These are phyloP conservation scores for Malachius bipustulatus DNA, from an alignment of 2,888 invertebrate genomes.

Conservation along the genomic window DNA sequence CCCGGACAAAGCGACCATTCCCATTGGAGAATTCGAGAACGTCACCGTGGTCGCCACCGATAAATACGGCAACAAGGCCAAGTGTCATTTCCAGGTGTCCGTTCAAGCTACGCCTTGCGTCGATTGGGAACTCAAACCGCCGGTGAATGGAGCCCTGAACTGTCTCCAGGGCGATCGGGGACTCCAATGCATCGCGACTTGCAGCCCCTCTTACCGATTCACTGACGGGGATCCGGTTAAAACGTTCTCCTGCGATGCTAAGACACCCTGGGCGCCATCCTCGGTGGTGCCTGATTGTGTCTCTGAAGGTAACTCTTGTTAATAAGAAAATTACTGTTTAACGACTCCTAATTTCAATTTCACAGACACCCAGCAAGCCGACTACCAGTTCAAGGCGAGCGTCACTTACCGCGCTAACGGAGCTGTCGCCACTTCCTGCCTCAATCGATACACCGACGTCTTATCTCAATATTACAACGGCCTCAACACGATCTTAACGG, in stretches of 20 bases:
- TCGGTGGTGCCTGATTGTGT: conserved; percentile 92
- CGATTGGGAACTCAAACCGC: conserved; percentile 85
- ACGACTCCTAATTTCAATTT: conserved; percentile 14
- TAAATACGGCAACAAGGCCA: conserved; percentile 75
- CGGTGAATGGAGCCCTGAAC: conserved; percentile 78
- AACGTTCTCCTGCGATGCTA: conserved; percentile 72
- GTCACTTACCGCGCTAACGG: conserved; percentile 83
- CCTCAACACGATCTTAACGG: conserved; percentile 71
- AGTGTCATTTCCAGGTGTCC: conserved; percentile 83
- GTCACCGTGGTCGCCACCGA: conserved; percentile 84
- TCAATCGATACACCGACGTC: conserved; percentile 75
- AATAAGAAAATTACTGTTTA: not conserved
- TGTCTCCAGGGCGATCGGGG: conserved; percentile 75
- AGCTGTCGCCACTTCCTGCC: conserved; percentile 72
- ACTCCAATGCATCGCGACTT: conserved; percentile 79
- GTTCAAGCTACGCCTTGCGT: conserved; percentile 91
- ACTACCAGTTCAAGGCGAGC: conserved; percentile 79
- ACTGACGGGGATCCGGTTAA: conserved; percentile 83
- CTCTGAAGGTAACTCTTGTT: conserved; percentile 59
- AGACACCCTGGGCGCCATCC: conserved; percentile 73
- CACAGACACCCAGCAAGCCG: conserved; percentile 83
- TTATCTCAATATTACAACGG: conserved; percentile 68
- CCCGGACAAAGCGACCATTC: conserved; percentile 74
- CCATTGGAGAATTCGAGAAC: conserved; percentile 80
- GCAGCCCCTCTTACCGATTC: conserved; percentile 78